These are phyloP conservation scores for Falco peregrinus DNA, from an alignment of 2,797 vertebrate genomes.

Conservation along the genomic window DNA sequence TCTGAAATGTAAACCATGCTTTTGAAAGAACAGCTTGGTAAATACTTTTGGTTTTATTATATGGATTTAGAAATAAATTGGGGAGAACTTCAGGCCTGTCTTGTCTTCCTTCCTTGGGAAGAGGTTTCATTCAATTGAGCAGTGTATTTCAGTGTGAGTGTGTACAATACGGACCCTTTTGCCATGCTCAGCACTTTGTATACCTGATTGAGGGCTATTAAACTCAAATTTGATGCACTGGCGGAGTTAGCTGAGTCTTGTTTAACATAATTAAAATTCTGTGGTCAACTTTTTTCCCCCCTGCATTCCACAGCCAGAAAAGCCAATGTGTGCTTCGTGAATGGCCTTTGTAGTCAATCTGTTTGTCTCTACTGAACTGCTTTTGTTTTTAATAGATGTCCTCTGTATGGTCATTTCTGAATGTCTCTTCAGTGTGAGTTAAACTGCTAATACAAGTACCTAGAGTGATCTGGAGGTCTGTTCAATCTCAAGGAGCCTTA, in stretches of 20 bases:
- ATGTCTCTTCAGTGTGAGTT: constrained; percentile 73
- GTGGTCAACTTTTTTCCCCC: neutral
- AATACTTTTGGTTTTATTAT: constrained; percentile 18
- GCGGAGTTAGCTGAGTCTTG: constrained; percentile 46
- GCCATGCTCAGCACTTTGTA: constrained; percentile 13
- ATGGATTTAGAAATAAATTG: constrained; percentile 28
- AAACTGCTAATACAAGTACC: constrained; percentile 67
- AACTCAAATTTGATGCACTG: constrained; percentile 44
- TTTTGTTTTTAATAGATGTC: constrained; percentile 67
- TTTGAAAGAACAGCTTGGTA: constrained; percentile 15
- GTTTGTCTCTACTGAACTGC: constrained; percentile 69
- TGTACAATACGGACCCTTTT: constrained; percentile 10
- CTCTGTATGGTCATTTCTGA: constrained; percentile 69
- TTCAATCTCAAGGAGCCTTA: constrained; percentile 76
- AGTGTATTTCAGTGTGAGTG: neutral
- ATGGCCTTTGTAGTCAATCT: constrained; percentile 65
- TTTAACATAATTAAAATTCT: constrained; percentile 72
- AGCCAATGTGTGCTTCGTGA: constrained; percentile 38
- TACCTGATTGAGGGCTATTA: constrained; percentile 62
- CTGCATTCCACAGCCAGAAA: constrained; percentile 45
- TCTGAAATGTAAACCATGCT: constrained; percentile 50
- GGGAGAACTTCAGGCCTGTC: neutral
- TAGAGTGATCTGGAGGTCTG: constrained; percentile 73
- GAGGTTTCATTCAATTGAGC: neutral
- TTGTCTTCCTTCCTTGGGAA: neutral